Conservation (phyloP, 2,888 invertebrate genomes). For the Sarcophaga caerulescens region DNA sequence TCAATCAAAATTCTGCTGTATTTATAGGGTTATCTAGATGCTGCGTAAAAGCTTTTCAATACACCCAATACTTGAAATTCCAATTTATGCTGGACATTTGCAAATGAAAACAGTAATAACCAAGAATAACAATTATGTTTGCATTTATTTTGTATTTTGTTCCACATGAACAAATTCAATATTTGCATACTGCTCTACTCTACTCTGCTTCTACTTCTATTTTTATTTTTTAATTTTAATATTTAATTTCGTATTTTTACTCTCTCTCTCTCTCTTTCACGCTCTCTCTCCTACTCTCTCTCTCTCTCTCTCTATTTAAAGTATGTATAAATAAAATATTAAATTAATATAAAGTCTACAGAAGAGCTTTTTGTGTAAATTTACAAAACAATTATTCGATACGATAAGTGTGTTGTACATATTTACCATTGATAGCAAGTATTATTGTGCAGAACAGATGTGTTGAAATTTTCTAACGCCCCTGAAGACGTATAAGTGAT, state of each 20-base stretch:
- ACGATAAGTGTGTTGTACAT: not conserved
- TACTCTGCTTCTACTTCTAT: not conserved
- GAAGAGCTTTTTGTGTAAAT: not conserved
- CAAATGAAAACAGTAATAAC: not conserved
- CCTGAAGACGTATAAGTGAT: slow-evolving; percentile 14
- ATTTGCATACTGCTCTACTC: too few species aligned
- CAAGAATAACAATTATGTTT: not conserved
- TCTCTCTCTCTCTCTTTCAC: not conserved
- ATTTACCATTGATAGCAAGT: not conserved
- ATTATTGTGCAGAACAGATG: not conserved
- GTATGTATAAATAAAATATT: not conserved
- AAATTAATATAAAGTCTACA: not conserved
- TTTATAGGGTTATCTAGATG: too few species aligned
- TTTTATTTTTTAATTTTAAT: not conserved
- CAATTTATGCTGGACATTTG: not conserved
- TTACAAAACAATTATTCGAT: not conserved
- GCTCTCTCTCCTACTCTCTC: too few species aligned
- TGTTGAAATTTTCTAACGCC: not conserved
- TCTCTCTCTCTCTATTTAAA: too few species aligned
- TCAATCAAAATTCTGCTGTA: too few species aligned
- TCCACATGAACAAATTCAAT: not conserved
- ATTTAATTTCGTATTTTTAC: not conserved
- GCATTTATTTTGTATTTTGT: not conserved
- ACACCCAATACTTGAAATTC: not conserved
- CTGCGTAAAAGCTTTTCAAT: too few species aligned